A percentile compares a stretch with the other conserved stretches of the same genome.
phyloP scores from a whole-genome alignment of 2,113 vertebrate genomes.

The Haemorhous mexicanus region DNA sequence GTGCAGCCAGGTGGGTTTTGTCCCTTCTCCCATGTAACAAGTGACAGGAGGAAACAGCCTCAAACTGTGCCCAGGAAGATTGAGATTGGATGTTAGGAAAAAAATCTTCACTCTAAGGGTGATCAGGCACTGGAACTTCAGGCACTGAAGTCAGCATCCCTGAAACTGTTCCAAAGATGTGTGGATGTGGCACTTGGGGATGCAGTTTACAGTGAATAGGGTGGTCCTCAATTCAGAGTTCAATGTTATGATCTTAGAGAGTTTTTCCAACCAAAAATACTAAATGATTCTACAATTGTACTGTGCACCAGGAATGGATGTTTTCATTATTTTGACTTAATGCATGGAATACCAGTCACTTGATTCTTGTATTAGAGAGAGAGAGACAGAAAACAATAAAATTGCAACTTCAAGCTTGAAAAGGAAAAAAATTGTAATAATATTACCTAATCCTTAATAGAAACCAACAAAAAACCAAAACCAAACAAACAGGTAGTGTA shows the following conservation, averaged over 20 bases:
- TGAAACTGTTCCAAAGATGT: neutral
- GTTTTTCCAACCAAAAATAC: neutral
- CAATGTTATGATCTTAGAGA: no score
- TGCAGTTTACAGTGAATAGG: neutral
- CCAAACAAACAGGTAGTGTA: neutral
- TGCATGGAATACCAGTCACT: neutral
- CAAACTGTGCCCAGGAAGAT: neutral
- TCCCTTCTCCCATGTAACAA: neutral
- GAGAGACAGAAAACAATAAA: neutral
- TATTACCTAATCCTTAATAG: neutral
- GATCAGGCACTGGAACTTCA: neutral
- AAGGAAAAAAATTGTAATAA: neutral
- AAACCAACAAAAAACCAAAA: neutral
- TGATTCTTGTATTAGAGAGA: neutral
- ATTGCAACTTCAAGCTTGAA: neutral
- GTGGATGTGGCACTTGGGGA: neutral
- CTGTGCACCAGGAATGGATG: neutral
- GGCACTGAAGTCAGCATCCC: neutral
- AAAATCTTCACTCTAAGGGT: neutral
- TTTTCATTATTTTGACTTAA: neutral
- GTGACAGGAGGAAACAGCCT: neutral
- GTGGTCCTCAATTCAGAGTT: neutral
- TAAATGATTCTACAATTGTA: neutral
- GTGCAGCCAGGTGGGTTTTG: fast-evolving
- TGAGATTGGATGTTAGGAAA: neutral